Conservation (phyloP, 2,888 invertebrate genomes). For the Harpagoxenus sublaevis region DNA sequence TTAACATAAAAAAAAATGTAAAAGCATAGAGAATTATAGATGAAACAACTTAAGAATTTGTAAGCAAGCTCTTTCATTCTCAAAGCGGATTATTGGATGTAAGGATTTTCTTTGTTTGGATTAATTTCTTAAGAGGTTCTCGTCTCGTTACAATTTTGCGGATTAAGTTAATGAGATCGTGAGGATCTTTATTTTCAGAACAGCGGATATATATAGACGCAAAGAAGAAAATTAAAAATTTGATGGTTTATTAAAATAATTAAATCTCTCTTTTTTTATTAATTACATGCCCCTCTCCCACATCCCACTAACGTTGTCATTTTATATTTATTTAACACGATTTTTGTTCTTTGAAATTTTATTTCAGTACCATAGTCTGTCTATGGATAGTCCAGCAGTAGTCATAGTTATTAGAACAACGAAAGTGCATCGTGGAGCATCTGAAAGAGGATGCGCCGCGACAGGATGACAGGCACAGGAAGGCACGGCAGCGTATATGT, state of each 20-base stretch:
- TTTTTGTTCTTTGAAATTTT: neutral
- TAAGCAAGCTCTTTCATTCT: neutral
- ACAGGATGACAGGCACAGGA: constrained; percentile 44
- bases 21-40: neutral
- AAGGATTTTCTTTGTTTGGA: constrained; percentile 5
- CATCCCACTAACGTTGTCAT: neutral
- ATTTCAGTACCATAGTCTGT: neutral
- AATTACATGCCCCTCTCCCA: neutral
- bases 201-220: neutral
- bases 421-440: constrained; percentile 11
- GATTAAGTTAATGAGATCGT: constrained; percentile 3
- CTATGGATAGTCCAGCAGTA: neutral
- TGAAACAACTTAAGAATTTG: constrained; percentile 15
- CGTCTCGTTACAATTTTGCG: constrained; percentile 7
- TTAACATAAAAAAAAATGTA: neutral
- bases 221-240: neutral
- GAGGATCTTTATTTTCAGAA: neutral
- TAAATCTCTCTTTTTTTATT: neutral
- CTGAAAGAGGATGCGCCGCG: constrained; percentile 13
- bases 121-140: constrained; percentile 5
- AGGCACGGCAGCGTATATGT: neutral
- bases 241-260: constrained; percentile 6
- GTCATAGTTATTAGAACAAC: neutral
- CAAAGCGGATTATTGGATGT: neutral
- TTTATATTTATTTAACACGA: neutral